These are phyloP conservation scores for Rallus crepitans DNA, from an alignment of 2,797 vertebrate genomes.

Conservation along the genomic window DNA sequence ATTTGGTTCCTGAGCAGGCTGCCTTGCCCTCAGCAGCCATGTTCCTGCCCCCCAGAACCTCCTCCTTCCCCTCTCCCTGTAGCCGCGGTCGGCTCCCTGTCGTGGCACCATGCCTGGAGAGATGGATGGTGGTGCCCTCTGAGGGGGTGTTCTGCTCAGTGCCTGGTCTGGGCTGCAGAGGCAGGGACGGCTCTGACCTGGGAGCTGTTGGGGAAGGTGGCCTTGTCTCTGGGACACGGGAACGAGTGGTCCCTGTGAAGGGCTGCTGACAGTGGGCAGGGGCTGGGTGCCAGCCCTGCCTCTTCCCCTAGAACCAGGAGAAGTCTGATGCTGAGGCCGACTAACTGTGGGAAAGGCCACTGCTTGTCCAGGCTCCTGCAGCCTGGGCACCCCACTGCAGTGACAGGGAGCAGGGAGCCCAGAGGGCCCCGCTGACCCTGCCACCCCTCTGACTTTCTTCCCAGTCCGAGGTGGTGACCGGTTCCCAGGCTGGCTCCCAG, in stretches of 20 bases:
- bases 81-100: background rate
- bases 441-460: background rate
- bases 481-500: background rate
- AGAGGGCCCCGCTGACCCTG: background rate
- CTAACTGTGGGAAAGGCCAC: background rate
- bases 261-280: accelerated
- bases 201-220: background rate
- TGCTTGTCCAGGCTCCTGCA: background rate
- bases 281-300: background rate
- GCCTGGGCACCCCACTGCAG: accelerated
- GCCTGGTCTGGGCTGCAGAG: accelerated
- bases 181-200: background rate
- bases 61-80: background rate
- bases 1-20: accelerated
- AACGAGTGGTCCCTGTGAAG: accelerated
- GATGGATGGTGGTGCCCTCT: accelerated
- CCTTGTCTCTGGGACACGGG: background rate
- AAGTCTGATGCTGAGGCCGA: too few relatives aligned
- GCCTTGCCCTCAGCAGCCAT: background rate
- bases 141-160: background rate
- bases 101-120: background rate
- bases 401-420: background rate
- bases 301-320: background rate
- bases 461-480: background rate
- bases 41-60: background rate